Evolutionary conservation across 2,888 invertebrate genomes (phyloP).

Genomic region (Argyresthia goedartella): DNA sequence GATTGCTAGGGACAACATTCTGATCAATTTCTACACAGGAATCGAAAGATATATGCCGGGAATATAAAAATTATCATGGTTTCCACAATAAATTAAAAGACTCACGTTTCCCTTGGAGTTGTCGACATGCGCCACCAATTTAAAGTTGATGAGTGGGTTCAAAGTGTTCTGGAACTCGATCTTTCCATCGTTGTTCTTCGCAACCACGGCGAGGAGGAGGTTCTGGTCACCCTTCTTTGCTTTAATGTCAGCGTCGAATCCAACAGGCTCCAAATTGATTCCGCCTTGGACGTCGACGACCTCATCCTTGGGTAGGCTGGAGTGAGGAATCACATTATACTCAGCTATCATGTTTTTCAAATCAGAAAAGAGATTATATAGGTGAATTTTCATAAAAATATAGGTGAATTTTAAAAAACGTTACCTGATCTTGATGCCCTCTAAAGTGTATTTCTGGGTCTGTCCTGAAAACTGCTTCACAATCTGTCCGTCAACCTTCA

Average conservation of each 20-base stretch:
- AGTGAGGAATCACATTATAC: no score
- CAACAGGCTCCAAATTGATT: conserved; percentile 39
- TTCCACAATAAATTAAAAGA: conserved; percentile 12
- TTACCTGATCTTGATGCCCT: conserved; percentile 58
- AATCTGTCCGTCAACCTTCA: conserved; percentile 67
- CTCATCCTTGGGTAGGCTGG: conserved; percentile 39
- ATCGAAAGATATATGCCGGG: no score
- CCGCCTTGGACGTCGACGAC: conserved; percentile 64
- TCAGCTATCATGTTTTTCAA: no score
- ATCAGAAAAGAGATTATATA: no score
- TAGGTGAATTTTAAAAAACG: no score
- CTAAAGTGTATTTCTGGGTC: conserved; percentile 65
- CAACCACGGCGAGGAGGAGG: conserved; percentile 54
- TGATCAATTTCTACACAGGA: no score
- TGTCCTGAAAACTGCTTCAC: conserved; percentile 37
- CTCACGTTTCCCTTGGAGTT: conserved; percentile 39
- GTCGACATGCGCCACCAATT: conserved; percentile 67
- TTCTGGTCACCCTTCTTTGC: conserved; percentile 58
- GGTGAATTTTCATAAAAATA: no score
- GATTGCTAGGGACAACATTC: no score
- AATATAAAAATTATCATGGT: neutral
- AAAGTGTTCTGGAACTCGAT: conserved; percentile 70
- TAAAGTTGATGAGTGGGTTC: conserved; percentile 73
- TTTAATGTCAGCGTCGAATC: conserved; percentile 58
- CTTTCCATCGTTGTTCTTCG: conserved; percentile 48